phyloP scores from a whole-genome alignment of 2,888 invertebrate genomes.

The Drosophila dives region DNA sequence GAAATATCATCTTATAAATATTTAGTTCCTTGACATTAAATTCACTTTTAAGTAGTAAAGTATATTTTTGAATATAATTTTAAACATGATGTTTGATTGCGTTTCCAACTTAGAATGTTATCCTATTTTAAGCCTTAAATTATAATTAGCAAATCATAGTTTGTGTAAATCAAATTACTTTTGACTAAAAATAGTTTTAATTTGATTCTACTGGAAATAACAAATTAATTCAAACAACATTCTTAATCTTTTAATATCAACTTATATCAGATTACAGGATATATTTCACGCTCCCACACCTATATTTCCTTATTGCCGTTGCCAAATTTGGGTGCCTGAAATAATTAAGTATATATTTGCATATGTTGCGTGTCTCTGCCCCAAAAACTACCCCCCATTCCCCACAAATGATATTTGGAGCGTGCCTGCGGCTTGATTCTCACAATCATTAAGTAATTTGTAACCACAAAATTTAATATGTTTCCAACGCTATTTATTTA shows the following conservation, averaged over 20 bases:
- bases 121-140: background rate
- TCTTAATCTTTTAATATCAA: background rate
- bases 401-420: conserved; percentile 9
- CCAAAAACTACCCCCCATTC: background rate
- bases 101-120: background rate
- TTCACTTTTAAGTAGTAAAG: background rate
- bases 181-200: background rate
- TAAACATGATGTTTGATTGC: background rate
- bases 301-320: background rate
- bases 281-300: background rate
- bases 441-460: conserved; percentile 75
- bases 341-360: conserved; percentile 40
- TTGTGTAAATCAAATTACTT: background rate
- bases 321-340: background rate
- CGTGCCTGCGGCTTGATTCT: conserved; percentile 49
- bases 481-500: conserved; percentile 68
- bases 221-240: background rate
- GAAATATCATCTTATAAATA: background rate
- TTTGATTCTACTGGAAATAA: background rate
- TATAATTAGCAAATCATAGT: background rate
- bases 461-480: conserved; percentile 76
- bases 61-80: no score
- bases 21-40: background rate
- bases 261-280: background rate
- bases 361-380: conserved; percentile 32